phyloP scores from a whole-genome alignment of 2,888 invertebrate species.

The Dilophus febrilis region DNA sequence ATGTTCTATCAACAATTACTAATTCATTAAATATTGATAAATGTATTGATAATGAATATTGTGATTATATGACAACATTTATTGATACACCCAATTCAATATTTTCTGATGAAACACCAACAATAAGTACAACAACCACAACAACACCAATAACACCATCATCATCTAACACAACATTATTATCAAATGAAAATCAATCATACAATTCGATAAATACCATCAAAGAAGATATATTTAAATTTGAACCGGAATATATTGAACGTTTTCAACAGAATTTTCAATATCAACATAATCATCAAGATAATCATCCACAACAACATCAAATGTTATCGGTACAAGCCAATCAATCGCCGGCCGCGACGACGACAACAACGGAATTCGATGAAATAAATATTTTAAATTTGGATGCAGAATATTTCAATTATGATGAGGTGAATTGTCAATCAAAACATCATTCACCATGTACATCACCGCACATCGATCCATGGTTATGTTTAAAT shows the following conservation, averaged over 20 bases:
- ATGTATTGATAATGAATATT: slow-evolving; percentile 4
- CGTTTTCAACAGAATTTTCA: slow-evolving; percentile 17
- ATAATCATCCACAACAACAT: not conserved
- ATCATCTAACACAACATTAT: not conserved
- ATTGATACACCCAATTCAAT: slow-evolving; percentile 29
- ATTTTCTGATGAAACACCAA: slow-evolving; percentile 13
- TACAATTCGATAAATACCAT: slow-evolving; percentile 2
- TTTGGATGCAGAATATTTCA: slow-evolving; percentile 28
- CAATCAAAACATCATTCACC: slow-evolving; percentile 31
- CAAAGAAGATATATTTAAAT: slow-evolving; percentile 26
- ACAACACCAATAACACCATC: no score
- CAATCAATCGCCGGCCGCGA: not conserved
- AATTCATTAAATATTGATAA: no score
- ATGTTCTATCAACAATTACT: not conserved
- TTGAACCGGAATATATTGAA: slow-evolving; percentile 30
- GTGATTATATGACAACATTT: slow-evolving; percentile 12
- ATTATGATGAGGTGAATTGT: slow-evolving; percentile 31
- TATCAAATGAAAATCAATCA: not conserved
- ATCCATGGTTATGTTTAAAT: slow-evolving; percentile 26
- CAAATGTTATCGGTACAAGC: not conserved
- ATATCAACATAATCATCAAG: not conserved
- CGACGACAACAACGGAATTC: no score
- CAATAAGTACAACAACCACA: slow-evolving; percentile 7
- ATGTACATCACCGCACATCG: slow-evolving; percentile 28
- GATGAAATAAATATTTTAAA: slow-evolving; percentile 12